phyloP scores from a whole-genome alignment of 1,140 invertebrate species.

The Pteromalus puparum region DNA sequence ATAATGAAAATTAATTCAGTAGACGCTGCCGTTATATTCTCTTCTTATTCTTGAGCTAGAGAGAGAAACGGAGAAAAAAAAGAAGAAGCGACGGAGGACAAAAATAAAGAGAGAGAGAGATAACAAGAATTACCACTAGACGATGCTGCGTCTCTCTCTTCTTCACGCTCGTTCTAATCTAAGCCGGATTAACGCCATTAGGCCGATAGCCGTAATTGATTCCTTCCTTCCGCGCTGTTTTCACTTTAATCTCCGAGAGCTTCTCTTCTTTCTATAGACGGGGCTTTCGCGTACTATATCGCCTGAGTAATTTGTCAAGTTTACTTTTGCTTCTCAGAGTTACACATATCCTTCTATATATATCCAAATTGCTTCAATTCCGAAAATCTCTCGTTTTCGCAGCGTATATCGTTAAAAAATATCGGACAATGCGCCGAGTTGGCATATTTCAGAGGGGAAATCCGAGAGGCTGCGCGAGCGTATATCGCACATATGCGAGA shows the following conservation, averaged over 20 bases:
- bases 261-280: not conserved
- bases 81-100: constrained; percentile 4
- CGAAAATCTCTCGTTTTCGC: not conserved
- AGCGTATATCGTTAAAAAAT: not conserved
- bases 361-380: not conserved
- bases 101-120: not conserved
- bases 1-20: constrained; percentile 31
- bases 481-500: not conserved
- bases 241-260: constrained; percentile 40
- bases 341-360: not conserved
- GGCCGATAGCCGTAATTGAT: constrained; percentile 11
- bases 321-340: not conserved
- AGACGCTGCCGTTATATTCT: not conserved
- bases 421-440: not conserved
- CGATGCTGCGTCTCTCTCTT: not conserved
- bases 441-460: not conserved
- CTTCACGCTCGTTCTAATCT: constrained; percentile 23
- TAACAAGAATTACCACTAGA: constrained; percentile 39
- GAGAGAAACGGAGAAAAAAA: not conserved
- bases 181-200: constrained; percentile 41
- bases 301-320: not conserved
- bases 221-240: constrained; percentile 47
- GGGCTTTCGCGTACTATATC: not conserved
- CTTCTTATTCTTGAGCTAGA: not conserved
- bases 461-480: not conserved